Evolutionary conservation across 2,113 vertebrate species (phyloP), one percentile per base, ranked within the genome.

Genomic region (Todiramphus saurophagus): DNA sequence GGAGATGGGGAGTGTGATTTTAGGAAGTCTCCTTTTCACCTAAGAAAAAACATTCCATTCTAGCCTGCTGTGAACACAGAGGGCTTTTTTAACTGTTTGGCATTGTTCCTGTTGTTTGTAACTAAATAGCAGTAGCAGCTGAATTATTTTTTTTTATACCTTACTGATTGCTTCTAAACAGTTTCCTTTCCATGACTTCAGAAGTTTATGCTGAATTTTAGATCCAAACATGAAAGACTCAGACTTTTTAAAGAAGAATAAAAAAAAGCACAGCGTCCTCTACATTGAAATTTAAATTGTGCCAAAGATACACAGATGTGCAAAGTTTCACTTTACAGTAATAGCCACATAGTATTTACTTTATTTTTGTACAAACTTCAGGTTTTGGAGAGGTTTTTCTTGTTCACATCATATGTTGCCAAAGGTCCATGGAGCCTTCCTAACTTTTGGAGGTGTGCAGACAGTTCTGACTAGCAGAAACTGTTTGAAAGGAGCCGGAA

Each of bases 401-500:
- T 5, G 0, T 46, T 91, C 85, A 43, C 53, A 75, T 67, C 48
- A 3, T 43, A 27, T 7, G 15, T 28, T 95, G 72, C 76, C 80
- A 89, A 83, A 81, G 2, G 68, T 87, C 85, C 53, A n/a, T 33
- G 37, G 66, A 94, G 35, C 53, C 48, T 84, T 39, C 44, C 7
- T 31, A 41, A 74, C 37, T 78, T 94, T 91, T 79, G 68, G 66
- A 72, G 0, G 2, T 51, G 56, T 72, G 83, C 85, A 95, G 86
- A 35, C 68, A 90, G 69, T 24, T 88, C 83, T 82, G 83, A 78
- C 4, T 8, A 74, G 79, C 85, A 96, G 88, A n/a, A 67, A 63
- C 10, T 15, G 19, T 48, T 84, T 94, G 90, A 95, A 93, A 92
- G 66, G 73, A 87, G 83, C 77, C 88, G 96, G 75, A 93, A 68